Evolutionary conservation across 2,113 vertebrate genomes (phyloP).

Genomic region (Diglossa brunneiventris): DNA sequence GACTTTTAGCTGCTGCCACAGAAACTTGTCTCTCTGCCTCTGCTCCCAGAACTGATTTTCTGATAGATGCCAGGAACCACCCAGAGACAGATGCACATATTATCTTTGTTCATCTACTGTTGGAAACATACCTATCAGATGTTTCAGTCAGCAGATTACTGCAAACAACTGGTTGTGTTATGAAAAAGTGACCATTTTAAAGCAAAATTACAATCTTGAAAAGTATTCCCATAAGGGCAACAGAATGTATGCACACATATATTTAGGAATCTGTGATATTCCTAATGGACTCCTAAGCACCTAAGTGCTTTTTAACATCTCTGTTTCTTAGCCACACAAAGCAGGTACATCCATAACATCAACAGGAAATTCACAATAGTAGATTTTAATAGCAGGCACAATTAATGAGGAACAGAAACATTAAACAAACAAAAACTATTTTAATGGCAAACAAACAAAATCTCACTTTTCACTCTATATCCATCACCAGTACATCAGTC

Average conservation of each 20-base stretch:
- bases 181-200: background rate
- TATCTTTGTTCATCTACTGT: background rate
- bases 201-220: background rate
- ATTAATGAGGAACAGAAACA: background rate
- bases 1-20: background rate
- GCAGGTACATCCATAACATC: background rate
- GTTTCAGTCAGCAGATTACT: background rate
- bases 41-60: background rate
- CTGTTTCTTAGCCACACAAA: background rate
- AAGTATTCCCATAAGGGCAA: background rate
- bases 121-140: background rate
- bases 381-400: background rate
- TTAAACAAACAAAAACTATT: background rate
- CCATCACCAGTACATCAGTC: background rate
- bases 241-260: background rate
- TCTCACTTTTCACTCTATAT: background rate
- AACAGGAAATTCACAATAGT: background rate
- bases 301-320: background rate
- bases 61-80: background rate
- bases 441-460: background rate
- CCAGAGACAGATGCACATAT: background rate
- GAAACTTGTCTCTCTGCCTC: background rate
- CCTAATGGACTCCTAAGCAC: background rate
- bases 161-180: background rate
- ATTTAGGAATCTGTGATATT: background rate